Evolutionary conservation across 2,113 vertebrate genomes (phyloP).

Genomic region (Struthio camelus): DNA sequence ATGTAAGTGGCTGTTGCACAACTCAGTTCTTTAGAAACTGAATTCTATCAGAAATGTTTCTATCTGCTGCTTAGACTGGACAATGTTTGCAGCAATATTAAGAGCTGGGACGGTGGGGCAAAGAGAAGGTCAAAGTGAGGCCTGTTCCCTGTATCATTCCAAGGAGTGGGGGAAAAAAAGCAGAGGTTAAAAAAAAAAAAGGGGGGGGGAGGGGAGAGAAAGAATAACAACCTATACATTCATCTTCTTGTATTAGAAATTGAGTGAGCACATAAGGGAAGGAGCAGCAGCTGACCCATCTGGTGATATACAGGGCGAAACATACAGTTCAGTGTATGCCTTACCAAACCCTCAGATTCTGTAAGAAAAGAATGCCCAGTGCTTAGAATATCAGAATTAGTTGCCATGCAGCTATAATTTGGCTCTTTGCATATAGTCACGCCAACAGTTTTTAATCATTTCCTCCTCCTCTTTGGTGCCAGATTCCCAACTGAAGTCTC

Average conservation of each 20-base stretch:
- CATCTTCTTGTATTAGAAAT: neutral
- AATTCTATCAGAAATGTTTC: neutral
- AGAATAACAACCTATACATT: neutral
- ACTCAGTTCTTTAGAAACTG: neutral
- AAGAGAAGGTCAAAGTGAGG: neutral
- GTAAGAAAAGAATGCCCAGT: neutral
- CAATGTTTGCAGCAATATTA: neutral
- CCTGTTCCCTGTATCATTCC: neutral
- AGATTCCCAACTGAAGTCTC: neutral
- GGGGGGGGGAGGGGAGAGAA: neutral
- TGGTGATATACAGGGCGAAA: neutral
- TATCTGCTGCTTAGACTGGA: neutral
- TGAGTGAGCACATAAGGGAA: neutral
- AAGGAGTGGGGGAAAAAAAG: no score
- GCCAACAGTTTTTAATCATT: neutral
- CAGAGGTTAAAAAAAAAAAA: no score
- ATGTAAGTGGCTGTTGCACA: constrained; percentile 38
- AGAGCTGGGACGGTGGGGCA: neutral
- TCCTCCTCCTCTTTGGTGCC: neutral
- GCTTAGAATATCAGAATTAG: neutral
- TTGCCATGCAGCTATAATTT: neutral
- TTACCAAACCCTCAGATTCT: neutral
- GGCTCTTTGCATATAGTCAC: neutral
- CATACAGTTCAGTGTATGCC: neutral
- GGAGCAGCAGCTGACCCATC: neutral